These are phyloP conservation scores for Scaptomyza polygonia DNA, from an alignment of 2,888 invertebrate genomes.

Conservation along the genomic window DNA sequence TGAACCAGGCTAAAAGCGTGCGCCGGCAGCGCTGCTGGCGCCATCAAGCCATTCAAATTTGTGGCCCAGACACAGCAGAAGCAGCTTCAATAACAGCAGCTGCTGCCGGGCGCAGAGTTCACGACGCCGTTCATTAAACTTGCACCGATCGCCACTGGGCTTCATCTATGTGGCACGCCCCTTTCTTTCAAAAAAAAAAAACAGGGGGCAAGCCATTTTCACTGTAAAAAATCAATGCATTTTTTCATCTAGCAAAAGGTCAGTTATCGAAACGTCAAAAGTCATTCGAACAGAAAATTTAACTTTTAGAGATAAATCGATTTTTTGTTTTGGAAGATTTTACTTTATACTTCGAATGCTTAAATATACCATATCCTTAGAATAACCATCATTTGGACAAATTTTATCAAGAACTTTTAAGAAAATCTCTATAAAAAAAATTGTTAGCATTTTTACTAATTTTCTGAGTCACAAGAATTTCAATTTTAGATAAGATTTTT, in stretches of 20 bases:
- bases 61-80: slow-evolving; percentile 41
- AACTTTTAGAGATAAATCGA: too few relatives aligned
- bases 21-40: slow-evolving; percentile 70
- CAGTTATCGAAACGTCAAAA: too few relatives aligned
- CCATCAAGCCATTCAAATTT: slow-evolving; percentile 72
- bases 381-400: too few relatives aligned
- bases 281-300: too few relatives aligned
- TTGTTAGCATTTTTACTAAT: too few relatives aligned
- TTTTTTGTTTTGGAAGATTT: too few relatives aligned
- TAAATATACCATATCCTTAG: too few relatives aligned
- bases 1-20: slow-evolving; percentile 31
- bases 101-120: slow-evolving; percentile 53
- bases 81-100: slow-evolving; percentile 8
- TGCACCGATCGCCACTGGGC: slow-evolving; percentile 45
- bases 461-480: too few relatives aligned
- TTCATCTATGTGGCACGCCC: slow-evolving; percentile 61
- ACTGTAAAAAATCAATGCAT: slow-evolving; percentile 1
- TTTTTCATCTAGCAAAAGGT: too few relatives aligned
- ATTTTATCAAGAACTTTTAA: too few relatives aligned
- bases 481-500: not conserved
- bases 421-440: too few relatives aligned
- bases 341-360: too few relatives aligned
- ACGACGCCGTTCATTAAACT: slow-evolving; percentile 73
- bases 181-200: not conserved
- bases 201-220: slow-evolving; percentile 16